Evolutionary conservation across 2,797 vertebrate genomes (phyloP), one percentile per base, ranked within the genome.

Genomic region (Florisuga fusca): DNA sequence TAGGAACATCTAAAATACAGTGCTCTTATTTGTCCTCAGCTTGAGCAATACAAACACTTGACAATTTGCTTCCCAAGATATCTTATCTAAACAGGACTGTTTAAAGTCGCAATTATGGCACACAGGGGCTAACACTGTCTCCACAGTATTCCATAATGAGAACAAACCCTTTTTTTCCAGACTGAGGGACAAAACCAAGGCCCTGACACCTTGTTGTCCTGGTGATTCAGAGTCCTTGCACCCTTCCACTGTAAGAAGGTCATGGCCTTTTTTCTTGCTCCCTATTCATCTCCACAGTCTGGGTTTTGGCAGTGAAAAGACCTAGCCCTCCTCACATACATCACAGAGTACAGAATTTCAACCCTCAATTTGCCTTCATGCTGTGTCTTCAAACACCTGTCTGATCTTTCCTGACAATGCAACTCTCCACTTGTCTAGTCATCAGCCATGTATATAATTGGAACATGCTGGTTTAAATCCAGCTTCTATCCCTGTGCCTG

Each of bases 361-460:
- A 8, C 41, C n/a, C 31, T 91, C 50, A 78, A 86, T 55, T 54
- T 88, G 46, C 43, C 76, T 94, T 53, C 3, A 0, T 1, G 3
- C 20, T 0, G 0, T 31, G 57, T 68, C 88, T 90, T 94, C 93
- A 90, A 89, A 93, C n/a, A 94, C 29, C 19, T 48, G 3, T 81
- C 69, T 81, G 82, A 84, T 89, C 79, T 93, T 88, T 84, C 31
- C 53, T 82, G 89, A 89, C 84, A 88, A 76, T 71, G 41, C 51
- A 86, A 83, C 50, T 23, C 67, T 81, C 53, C 71, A 84, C 41
- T 45, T 51, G 54, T 66, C 54, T 26, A 67, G 72, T 85, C 77
- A 74, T 38, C 55, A 91, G 76, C 14, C 9, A 13, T 6, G 25
- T 53, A 73, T 69, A 92, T 94, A 93, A 86, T 84, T 67, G 57